Evolutionary conservation across 2,888 invertebrate species (phyloP), one percentile per base, ranked within the genome.

Genomic region (Thymelicus sylvestris): DNA sequence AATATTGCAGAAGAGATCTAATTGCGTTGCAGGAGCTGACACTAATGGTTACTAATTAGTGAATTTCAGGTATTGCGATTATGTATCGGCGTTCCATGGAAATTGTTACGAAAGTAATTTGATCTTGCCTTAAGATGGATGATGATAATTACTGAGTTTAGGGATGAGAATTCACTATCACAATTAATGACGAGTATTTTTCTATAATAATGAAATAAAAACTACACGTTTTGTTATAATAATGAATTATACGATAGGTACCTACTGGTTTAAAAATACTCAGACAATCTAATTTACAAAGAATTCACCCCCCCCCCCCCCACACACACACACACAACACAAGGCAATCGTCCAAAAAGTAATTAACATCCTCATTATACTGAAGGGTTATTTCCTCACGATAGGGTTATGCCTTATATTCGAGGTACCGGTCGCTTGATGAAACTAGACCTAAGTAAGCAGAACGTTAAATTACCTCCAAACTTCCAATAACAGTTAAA

Each of bases 391-490:
- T 65, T 65, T 52, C 19, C 48, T 60, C 8, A n/a, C 12, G 13
- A 13, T 44, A 10, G 44, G 67, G 61, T 48, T 50, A 41, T 24
- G 50, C 69, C 68, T 41, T 67, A 62, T 76, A 72, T 80, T 78
- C 76, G 76, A 74, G 72, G 63, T 72, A 73, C 77, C 74, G 7
- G 68, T 69, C 75, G 79, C 72, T 74, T 60, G 82, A 83, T 80
- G 74, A 79, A 80, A 76, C 70, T 60, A 73, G 75, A 75, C 87
- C 87, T 86, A 86, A 87, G 82, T 86, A 87, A 87, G 83, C 89
- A 86, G 74, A 83, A 79, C 77, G 71, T 76, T 77, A 83, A 86
- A 86, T 86, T 80, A 84, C 87, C 87, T 83, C 78, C 76, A 85
- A 87, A 87, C 82, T 81, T 80, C 80, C 82, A 86, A 83, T 80